Evolutionary conservation across 2,888 invertebrate genomes (phyloP).

Genomic region (Tetropium fuscum): DNA sequence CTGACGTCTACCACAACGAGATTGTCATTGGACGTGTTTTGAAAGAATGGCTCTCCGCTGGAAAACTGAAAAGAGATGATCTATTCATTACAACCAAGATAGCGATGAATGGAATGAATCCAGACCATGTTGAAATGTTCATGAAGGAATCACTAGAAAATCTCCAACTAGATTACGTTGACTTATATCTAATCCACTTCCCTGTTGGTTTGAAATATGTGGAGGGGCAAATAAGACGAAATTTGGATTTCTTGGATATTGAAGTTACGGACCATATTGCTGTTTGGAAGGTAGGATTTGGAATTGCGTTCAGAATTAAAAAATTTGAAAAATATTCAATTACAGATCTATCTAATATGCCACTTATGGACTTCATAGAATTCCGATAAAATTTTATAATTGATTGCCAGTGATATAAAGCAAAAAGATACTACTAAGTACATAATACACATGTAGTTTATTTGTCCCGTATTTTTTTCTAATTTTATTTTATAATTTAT

Average conservation of each 20-base stretch:
- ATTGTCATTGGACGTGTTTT: slow-evolving; percentile 77
- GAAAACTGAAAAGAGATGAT: slow-evolving; percentile 79
- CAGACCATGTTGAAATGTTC: slow-evolving; percentile 74
- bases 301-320: too few relatives aligned
- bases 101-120: slow-evolving; percentile 73
- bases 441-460: too few relatives aligned
- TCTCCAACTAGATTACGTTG: slow-evolving; percentile 83
- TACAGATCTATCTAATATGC: too few relatives aligned
- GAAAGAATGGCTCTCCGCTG: slow-evolving; percentile 75
- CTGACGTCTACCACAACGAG: slow-evolving; percentile 81
- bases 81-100: slow-evolving; percentile 89
- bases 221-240: too few relatives aligned
- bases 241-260: slow-evolving; percentile 72
- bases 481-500: too few relatives aligned
- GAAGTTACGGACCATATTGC: slow-evolving; percentile 81
- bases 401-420: too few relatives aligned
- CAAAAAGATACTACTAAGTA: too few relatives aligned
- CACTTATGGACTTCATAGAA: too few relatives aligned
- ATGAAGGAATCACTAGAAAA: slow-evolving; percentile 76
- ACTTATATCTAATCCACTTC: slow-evolving; percentile 84
- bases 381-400: too few relatives aligned
- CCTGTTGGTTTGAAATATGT: slow-evolving; percentile 78
- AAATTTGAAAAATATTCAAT: neutral
- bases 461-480: too few relatives aligned
- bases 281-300: slow-evolving; percentile 86